Conservation (phyloP, 92 coral and sea anemone species). For the Epizoanthus rinbou region DNA sequence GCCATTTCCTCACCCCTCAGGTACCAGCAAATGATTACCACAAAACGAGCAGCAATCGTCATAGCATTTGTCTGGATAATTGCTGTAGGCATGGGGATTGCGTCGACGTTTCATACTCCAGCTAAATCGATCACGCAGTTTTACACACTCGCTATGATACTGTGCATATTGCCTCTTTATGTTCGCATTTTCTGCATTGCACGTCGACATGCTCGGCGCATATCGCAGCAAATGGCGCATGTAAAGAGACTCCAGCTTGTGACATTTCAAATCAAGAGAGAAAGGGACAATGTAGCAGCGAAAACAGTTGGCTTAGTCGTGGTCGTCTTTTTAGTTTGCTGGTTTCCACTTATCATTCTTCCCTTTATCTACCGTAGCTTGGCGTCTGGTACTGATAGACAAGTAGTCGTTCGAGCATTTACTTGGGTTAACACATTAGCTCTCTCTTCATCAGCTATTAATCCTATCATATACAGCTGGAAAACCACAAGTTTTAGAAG, state of each 20-base stretch:
- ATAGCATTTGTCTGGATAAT: conserved; percentile 68
- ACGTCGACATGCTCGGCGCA: conserved; percentile 80
- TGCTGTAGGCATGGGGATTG: conserved; percentile 65
- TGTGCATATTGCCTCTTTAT: conserved; percentile 73
- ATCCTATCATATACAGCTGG: conserved; percentile 84
- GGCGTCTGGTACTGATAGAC: conserved; percentile 35
- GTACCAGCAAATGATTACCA: conserved; percentile 69
- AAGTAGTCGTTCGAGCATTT: conserved; percentile 50
- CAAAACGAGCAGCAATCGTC: conserved; percentile 51
- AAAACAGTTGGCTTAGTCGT: conserved; percentile 85
- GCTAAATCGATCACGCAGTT: conserved; percentile 53
- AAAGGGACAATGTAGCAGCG: conserved; percentile 76
- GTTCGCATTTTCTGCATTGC: conserved; percentile 83
- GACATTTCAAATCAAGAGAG: conserved; percentile 43
- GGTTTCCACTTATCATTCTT: conserved; percentile 86
- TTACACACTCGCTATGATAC: conserved; percentile 63
- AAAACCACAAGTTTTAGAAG: conserved; percentile 69
- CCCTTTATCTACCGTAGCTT: conserved; percentile 67
- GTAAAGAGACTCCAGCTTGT: conserved; percentile 53
- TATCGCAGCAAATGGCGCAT: conserved; percentile 64
- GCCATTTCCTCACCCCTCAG: conserved; percentile 78
- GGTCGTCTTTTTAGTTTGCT: conserved; percentile 75
- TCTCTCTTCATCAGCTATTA: conserved; percentile 82
- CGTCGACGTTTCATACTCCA: conserved; percentile 51
- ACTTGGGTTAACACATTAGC: conserved; percentile 90